Conservation (phyloP, 1,140 invertebrate genomes). For the Trachelipus rathkii region DNA sequence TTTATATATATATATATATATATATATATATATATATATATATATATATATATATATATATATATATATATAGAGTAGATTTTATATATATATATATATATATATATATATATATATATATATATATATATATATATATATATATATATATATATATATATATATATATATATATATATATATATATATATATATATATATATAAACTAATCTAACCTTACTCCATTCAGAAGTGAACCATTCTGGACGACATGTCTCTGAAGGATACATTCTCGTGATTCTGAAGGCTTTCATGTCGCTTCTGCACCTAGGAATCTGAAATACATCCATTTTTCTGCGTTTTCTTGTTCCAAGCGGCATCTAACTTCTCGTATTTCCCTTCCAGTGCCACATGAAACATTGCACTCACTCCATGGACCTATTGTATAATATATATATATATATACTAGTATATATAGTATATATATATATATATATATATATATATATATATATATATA, state of each 20-base stretch:
- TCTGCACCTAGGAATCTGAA: background rate
- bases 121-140: background rate
- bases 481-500: no score
- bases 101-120: background rate
- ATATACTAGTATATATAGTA: no score
- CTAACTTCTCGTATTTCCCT: constrained; percentile 59
- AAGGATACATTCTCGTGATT: constrained; percentile 18
- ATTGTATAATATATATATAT: no score
- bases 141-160: background rate
- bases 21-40: background rate
- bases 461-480: no score
- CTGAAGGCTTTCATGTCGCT: constrained; percentile 11
- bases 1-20: background rate
- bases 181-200: background rate
- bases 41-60: background rate
- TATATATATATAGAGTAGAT: background rate
- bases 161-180: background rate
- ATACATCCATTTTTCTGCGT: constrained; percentile 18
- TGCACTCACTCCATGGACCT: constrained; percentile 49
- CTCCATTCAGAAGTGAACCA: constrained; percentile 22
- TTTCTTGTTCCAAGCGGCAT: constrained; percentile 25
- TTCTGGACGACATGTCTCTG: constrained; percentile 17
- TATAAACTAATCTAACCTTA: background rate
- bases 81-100: background rate
- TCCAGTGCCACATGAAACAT: constrained; percentile 59